phyloP scores from a whole-genome alignment of 2,797 vertebrate genomes.

The Myotis myotis region DNA sequence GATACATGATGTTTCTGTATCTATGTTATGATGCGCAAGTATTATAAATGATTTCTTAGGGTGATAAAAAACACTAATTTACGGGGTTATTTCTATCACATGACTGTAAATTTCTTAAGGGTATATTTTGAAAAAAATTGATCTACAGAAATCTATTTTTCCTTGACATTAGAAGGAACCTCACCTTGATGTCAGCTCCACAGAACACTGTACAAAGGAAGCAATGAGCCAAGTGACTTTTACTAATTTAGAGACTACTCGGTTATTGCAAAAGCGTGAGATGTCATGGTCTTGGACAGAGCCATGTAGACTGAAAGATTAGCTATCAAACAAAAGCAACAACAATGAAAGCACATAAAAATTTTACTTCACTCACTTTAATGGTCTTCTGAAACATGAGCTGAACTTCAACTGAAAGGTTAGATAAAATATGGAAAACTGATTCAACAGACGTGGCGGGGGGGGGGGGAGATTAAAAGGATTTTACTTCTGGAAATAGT shows the following conservation, averaged over 20 bases:
- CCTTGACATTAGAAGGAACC: neutral
- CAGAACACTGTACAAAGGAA: neutral
- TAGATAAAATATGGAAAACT: neutral
- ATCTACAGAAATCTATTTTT: neutral
- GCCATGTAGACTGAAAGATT: neutral
- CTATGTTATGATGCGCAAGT: neutral
- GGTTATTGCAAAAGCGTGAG: neutral
- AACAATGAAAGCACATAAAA: neutral
- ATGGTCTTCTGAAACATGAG: neutral
- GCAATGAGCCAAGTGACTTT: neutral
- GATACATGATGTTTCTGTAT: neutral
- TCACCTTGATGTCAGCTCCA: neutral
- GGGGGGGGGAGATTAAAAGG: neutral
- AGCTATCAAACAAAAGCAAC: neutral
- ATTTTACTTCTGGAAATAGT: neutral
- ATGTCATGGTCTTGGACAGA: neutral
- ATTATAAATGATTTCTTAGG: neutral
- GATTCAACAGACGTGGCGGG: neutral
- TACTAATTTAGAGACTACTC: neutral
- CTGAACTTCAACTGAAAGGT: neutral
- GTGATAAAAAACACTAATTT: neutral
- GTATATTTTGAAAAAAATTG: neutral
- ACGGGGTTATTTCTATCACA: neutral
- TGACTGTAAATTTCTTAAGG: neutral
- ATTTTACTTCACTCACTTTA: neutral